Percentiles rank a stretch among this genome's conserved stretches.
These are phyloP conservation scores for Erebia ligea DNA, from an alignment of 2,888 invertebrate genomes.

Conservation along the genomic window DNA sequence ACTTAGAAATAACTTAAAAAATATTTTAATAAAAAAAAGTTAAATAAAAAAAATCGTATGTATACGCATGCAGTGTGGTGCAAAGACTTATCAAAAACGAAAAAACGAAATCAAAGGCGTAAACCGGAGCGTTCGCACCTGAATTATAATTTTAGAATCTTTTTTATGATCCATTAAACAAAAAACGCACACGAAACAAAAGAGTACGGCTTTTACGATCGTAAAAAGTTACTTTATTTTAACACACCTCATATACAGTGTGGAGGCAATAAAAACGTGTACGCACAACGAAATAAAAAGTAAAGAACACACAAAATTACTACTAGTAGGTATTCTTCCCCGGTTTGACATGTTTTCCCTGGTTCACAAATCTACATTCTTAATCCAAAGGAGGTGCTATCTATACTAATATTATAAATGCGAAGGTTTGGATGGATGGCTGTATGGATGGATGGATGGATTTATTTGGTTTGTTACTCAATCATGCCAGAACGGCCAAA, in stretches of 20 bases:
- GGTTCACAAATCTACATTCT: neutral
- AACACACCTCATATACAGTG: constrained; percentile 23
- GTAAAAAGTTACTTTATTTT: constrained; percentile 29
- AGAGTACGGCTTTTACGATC: constrained; percentile 31
- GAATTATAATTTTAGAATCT: constrained; percentile 18
- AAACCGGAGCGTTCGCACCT: neutral
- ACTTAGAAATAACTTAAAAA: no score
- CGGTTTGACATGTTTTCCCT: neutral
- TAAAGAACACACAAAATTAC: constrained; percentile 19
- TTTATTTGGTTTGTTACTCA: no score
- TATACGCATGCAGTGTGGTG: neutral
- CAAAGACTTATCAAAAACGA: neutral
- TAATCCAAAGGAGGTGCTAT: no score
- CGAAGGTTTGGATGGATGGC: no score
- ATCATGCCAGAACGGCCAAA: no score
- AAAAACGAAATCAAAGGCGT: constrained; percentile 12
- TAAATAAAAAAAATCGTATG: no score
- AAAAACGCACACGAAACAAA: constrained; percentile 22
- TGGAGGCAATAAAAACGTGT: constrained; percentile 18
- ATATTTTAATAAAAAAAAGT: no score
- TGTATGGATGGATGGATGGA: no score
- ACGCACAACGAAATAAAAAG: constrained; percentile 20
- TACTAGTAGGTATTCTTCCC: neutral
- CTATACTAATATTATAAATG: no score
- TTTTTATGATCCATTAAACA: constrained; percentile 17